A percentile compares a stretch with the other conserved stretches of the same genome.
These are phyloP conservation scores for Phanerotoma sp. DNA, from an alignment of 2,888 invertebrate species.

Conservation along the genomic window DNA sequence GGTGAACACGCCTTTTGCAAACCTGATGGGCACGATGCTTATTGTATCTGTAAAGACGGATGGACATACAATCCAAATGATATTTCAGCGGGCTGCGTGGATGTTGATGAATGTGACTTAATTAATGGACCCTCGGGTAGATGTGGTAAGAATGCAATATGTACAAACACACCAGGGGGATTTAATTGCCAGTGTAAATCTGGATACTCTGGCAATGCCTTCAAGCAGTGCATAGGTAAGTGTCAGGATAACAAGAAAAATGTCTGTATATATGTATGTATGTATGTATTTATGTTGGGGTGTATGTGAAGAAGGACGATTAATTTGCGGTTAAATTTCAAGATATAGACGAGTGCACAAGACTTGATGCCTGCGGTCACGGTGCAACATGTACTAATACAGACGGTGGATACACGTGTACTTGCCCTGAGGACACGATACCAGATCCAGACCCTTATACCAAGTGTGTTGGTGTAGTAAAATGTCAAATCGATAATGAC, in stretches of 20 bases:
- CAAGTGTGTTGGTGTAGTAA: conserved; percentile 80
- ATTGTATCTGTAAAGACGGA: conserved; percentile 89
- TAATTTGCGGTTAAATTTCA: conserved; percentile 19
- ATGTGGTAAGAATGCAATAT: conserved; percentile 82
- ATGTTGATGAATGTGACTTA: conserved; percentile 88
- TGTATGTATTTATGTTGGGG: not conserved
- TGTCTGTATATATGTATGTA: not conserved
- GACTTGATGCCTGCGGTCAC: conserved; percentile 72
- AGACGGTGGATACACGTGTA: conserved; percentile 76
- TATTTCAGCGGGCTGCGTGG: conserved; percentile 86
- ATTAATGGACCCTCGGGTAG: conserved; percentile 75
- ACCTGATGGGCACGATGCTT: conserved; percentile 84
- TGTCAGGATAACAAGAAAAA: not conserved
- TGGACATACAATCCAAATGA: conserved; percentile 91
- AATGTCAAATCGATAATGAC: conserved; percentile 72
- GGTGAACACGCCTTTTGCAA: conserved; percentile 88
- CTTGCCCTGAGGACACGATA: conserved; percentile 78
- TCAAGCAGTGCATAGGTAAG: conserved; percentile 69
- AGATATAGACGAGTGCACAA: conserved; percentile 82
- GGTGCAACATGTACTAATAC: conserved; percentile 80
- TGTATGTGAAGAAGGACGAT: not conserved
- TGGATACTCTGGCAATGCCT: conserved; percentile 84
- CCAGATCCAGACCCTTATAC: conserved; percentile 83
- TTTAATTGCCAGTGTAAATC: conserved; percentile 80
- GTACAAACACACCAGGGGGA: conserved; percentile 78